Percentiles rank a stretch among this genome's conserved stretches.
phyloP scores from a whole-genome alignment of 2,113 vertebrate genomes.

The Sinocyclocheilus anshuiensis region DNA sequence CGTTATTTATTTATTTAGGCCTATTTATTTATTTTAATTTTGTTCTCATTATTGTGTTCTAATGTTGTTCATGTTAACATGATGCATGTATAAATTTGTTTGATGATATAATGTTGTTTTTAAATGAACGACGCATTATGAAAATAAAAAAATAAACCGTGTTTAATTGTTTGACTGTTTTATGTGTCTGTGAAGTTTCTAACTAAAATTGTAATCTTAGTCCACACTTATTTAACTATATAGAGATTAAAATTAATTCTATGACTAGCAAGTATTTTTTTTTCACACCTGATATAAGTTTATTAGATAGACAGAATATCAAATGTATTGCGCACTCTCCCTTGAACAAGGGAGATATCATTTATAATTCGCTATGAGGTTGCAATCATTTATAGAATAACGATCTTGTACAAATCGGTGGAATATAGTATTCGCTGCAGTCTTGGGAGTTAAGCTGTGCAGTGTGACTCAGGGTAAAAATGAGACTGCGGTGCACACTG shows the following conservation, averaged over 20 bases:
- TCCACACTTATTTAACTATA: not conserved
- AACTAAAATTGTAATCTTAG: not conserved
- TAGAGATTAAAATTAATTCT: not conserved
- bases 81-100: not conserved
- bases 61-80: not conserved
- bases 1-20: not conserved
- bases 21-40: no score
- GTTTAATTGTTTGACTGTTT: not conserved
- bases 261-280: not conserved
- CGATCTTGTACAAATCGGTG: not conserved
- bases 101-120: not conserved
- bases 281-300: not conserved
- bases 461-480: conserved; percentile 6
- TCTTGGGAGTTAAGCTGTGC: not conserved
- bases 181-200: not conserved
- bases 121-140: not conserved
- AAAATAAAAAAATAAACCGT: not conserved
- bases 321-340: not conserved
- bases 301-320: not conserved
- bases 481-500: not conserved
- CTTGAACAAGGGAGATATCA: not conserved
- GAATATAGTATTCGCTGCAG: not conserved
- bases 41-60: not conserved
- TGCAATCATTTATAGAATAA: not conserved
- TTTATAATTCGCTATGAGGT: not conserved